Conservation (phyloP, 2,113 vertebrate species). For the Petrocephalus microphthalmus region DNA sequence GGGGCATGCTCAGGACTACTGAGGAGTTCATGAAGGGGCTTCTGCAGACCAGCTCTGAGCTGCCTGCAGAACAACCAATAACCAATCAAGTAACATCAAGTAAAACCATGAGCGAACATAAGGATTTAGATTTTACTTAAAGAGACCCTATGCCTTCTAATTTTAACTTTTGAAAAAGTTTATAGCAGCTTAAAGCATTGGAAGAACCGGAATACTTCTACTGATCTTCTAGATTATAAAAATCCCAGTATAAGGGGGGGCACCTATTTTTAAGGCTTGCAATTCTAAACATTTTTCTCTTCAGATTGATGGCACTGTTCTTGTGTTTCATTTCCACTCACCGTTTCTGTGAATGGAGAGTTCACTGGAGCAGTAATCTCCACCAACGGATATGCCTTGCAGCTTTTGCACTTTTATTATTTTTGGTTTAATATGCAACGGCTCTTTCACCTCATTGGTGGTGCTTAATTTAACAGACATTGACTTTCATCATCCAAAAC, state of each 20-base stretch:
- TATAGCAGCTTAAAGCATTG: not conserved
- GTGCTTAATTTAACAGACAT: not conserved
- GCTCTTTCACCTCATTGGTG: not conserved
- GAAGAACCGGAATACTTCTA: not conserved
- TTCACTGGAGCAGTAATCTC: not conserved
- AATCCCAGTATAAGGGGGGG: not conserved
- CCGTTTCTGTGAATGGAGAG: not conserved
- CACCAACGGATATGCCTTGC: not conserved
- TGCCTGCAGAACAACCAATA: not conserved
- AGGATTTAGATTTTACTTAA: not conserved
- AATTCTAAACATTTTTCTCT: not conserved
- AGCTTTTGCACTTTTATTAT: not conserved
- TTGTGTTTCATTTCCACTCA: not conserved
- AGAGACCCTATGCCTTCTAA: not conserved
- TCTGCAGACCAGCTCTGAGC: not conserved
- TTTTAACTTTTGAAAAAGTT: not conserved
- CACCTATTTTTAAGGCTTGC: not conserved
- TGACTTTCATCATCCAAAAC: not conserved
- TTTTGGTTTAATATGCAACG: not conserved
- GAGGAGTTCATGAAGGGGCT: not conserved
- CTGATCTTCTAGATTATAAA: not conserved
- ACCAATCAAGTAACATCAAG: not conserved
- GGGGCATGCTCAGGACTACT: not conserved
- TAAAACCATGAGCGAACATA: not conserved
- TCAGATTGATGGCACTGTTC: not conserved